phyloP scores from a whole-genome alignment of 2,888 invertebrate genomes.

The Sisyra terminalis region DNA sequence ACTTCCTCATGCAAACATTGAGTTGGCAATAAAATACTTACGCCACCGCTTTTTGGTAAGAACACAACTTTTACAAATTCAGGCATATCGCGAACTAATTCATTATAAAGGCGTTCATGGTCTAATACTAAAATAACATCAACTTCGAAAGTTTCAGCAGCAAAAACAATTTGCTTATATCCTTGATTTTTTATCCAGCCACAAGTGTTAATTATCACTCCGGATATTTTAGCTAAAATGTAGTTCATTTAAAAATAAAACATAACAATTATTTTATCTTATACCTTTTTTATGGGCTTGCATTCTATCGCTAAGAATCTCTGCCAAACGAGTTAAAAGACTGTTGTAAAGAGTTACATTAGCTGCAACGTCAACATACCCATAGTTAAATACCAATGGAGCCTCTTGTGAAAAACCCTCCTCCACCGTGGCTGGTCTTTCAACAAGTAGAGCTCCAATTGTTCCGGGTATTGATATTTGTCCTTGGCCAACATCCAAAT shows the following conservation, averaged over 20 bases:
- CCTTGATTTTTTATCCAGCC: conserved; percentile 93
- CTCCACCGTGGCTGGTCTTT: conserved; percentile 83
- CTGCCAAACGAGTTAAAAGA: conserved; percentile 68
- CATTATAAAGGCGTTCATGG: conserved; percentile 90
- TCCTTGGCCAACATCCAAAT: conserved; percentile 92
- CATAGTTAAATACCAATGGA: conserved; percentile 86
- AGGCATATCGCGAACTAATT: conserved; percentile 85
- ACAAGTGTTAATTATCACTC: conserved; percentile 92
- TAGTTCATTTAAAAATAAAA: no score
- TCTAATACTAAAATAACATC: conserved; percentile 90
- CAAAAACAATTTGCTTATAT: conserved; percentile 71
- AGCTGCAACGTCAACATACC: conserved; percentile 57
- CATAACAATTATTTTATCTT: conserved; percentile 7
- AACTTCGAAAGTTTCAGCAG: conserved; percentile 88
- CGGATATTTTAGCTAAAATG: conserved; percentile 68
- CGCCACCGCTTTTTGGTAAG: conserved; percentile 92
- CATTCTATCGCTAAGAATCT: conserved; percentile 67
- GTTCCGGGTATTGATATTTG: conserved; percentile 85
- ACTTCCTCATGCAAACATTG: no score
- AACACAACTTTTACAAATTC: conserved; percentile 83
- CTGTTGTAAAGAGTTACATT: conserved; percentile 76
- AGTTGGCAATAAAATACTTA: conserved; percentile 26
- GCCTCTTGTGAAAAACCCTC: conserved; percentile 92
- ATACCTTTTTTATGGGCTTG: conserved; percentile 75
- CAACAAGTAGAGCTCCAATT: conserved; percentile 76